Evolutionary conservation across 1,140 invertebrate genomes (phyloP).

Genomic region (Drosophila dunni): DNA sequence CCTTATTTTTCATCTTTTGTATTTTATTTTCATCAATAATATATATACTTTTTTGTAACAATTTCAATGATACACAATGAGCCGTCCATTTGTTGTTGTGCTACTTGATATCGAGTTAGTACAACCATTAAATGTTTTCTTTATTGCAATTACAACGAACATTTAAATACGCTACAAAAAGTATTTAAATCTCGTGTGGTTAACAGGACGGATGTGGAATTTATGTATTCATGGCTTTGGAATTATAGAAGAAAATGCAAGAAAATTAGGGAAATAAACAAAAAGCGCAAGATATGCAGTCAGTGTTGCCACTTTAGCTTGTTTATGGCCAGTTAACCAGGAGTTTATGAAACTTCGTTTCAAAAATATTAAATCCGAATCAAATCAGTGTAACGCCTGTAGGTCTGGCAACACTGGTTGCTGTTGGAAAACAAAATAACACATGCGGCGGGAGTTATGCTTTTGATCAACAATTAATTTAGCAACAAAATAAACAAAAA

Average conservation of each 20-base stretch:
- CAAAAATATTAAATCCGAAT: no score
- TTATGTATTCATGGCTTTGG: constrained; percentile 37
- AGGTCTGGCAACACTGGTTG: no score
- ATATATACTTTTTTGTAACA: constrained; percentile 54
- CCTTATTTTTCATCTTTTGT: constrained; percentile 18
- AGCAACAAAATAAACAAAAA: constrained; percentile 44
- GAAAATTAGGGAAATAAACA: not conserved
- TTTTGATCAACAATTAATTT: constrained; percentile 63
- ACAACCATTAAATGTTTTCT: constrained; percentile 69
- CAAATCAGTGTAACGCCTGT: no score
- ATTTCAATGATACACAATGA: constrained; percentile 75
- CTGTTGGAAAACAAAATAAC: constrained; percentile 50
- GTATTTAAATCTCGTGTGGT: constrained; percentile 52
- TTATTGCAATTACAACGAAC: constrained; percentile 71
- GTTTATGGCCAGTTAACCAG: no score
- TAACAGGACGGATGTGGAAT: constrained; percentile 78
- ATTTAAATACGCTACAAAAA: constrained; percentile 46
- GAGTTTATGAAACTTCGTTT: no score
- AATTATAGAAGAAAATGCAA: constrained; percentile 16
- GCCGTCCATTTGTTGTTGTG: constrained; percentile 69
- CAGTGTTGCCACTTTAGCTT: no score
- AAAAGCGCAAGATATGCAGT: constrained; percentile 47
- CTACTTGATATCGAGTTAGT: constrained; percentile 75
- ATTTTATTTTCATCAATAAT: constrained; percentile 52
- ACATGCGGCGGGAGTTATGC: constrained; percentile 19